Base-by-base conservation (phyloP, 2,888 invertebrate species). In the Gibbula magus region DNA sequence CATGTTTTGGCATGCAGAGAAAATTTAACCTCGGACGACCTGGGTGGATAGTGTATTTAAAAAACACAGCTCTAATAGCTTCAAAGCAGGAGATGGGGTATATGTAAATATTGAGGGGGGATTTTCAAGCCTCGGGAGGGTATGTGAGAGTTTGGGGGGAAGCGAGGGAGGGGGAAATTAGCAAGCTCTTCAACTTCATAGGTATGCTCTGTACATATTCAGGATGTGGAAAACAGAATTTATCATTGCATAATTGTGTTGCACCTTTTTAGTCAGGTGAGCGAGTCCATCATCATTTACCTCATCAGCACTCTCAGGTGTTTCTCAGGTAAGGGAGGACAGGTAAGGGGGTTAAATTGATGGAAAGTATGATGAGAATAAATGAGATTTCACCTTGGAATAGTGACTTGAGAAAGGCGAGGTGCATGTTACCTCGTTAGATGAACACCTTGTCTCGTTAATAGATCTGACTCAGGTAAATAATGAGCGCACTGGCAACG, bases 191-290 rank as follows among this genome's bases (percentile, higher is more conserved):
- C 29, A 16, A 25, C 25, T 0, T 10, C 16, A 18, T 29, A 61
- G 61, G 61, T 25, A 61, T 61, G 61, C 29, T 29, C 2, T 25
- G 16, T 61, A 25, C 4, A 16, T 20, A 22, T 61, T 29, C 61
- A 61, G 61, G 61, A 61, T 61, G 61, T 25, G 61, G 16, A 61
- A 22, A 25, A 61, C 29, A 25, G 25, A 61, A 25, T 61, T 25
- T 29, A 29, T 61, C 61, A 61, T 61, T 61, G n/a, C 61, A 61
- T 61, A 61, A 61, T 61, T 61, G 61, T 61, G 61, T 61, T 61
- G 61, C 29, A 29, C 29, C 29, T 45, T 45, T 13, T 45, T 25
- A 13, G 61, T 29, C 61, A 61, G 25, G 61, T 16, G 61, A 61
- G 29, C 29, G 29, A 29, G 29, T 61, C 29, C 13, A 29, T 61